Base-by-base conservation (phyloP, 2,113 vertebrate genomes). In the Oophaga pumilio region DNA sequence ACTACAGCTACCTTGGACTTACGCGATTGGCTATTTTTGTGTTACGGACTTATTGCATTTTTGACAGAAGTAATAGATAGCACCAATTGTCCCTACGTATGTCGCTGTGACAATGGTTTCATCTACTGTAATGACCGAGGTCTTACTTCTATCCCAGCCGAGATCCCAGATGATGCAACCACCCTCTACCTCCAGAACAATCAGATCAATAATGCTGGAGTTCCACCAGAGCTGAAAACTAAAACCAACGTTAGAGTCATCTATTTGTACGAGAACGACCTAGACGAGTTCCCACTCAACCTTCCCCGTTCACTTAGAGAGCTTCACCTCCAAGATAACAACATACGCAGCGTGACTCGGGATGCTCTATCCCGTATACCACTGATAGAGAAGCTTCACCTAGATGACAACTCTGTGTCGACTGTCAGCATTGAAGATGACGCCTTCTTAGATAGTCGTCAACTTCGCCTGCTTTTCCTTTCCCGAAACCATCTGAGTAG, bases 151-250 rank as follows among this genome's bases (percentile, higher is more conserved):
- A 94, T 98, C 22, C 97, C 97, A 0, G 91, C 96, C 0, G 96
- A 97, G 33, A 96, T 98, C 80, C 96, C 96, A 0, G 91, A 95
- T 0, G 94, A 93, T 0, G 97, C 97, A 9, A 97, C 97, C 7
- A 96, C 97, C 20, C 96, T 99, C 0, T 99, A 98, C 93, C 96
- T 99, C 60, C 97, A 99, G 90, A 99, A 99, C 94, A 99, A 99
- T 93, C 96, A 96, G 50, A 97, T 98, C 90, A 96, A 94, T 79
- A 98, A 97, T 14, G 95, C 96, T 0, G 98, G 97, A 93, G 98
- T 89, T 96, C 97, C 28, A 94, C 92, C 80, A n/a, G 96, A 93
- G 68, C 91, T 97, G 92, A 78, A 95, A 92, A 15, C 89, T 90
- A 96, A 97, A 88, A 80, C 95, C 60, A 86, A 91, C 0, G 95